Percentiles rank a stretch among this genome's conserved stretches.
Conservation (phyloP, 2,888 invertebrate genomes). For the Coenonympha arcania region DNA sequence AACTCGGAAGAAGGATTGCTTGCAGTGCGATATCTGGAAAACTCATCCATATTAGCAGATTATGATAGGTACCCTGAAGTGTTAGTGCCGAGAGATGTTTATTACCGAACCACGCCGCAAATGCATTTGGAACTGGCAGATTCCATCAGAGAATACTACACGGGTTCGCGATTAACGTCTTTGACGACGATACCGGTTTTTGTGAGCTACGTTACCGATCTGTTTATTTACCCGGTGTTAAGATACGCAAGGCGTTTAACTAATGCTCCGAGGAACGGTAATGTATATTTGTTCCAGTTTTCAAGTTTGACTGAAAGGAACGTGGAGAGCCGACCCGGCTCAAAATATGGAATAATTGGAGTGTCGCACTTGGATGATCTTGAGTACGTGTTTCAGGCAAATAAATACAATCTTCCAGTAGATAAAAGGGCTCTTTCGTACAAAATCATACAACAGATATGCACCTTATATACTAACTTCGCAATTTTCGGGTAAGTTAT, state of each 20-base stretch:
- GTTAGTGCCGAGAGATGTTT: conserved; percentile 39
- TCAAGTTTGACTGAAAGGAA: conserved; percentile 43
- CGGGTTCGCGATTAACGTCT: conserved; percentile 33
- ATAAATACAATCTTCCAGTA: conserved; percentile 34
- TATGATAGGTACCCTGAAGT: conserved; percentile 39
- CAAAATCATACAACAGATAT: conserved; percentile 40
- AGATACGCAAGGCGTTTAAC: conserved; percentile 31
- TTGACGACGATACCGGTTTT: conserved; percentile 30
- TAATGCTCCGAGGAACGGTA: conserved; percentile 23
- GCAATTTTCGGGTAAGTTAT: conserved; percentile 48
- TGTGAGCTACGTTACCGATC: conserved; percentile 32
- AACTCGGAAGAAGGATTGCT: conserved; percentile 77
- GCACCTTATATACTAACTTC: conserved; percentile 46
- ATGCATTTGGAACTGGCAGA: conserved; percentile 37
- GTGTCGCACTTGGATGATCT: conserved; percentile 49
- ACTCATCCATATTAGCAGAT: conserved; percentile 18
- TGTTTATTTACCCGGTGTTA: conserved; percentile 33
- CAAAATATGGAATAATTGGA: conserved; percentile 39
- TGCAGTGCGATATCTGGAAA: conserved; percentile 21
- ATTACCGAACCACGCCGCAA: conserved; percentile 29
- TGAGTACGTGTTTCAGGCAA: conserved; percentile 47
- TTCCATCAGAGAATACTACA: conserved; percentile 40
- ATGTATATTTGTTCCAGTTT: conserved; percentile 40
- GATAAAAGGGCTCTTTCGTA: conserved; percentile 38
- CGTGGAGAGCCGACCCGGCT: conserved; percentile 34